Evolutionary conservation across 2,797 vertebrate genomes (phyloP), one percentile per base, ranked within the genome.

Genomic region (Tachyglossus aculeatus): DNA sequence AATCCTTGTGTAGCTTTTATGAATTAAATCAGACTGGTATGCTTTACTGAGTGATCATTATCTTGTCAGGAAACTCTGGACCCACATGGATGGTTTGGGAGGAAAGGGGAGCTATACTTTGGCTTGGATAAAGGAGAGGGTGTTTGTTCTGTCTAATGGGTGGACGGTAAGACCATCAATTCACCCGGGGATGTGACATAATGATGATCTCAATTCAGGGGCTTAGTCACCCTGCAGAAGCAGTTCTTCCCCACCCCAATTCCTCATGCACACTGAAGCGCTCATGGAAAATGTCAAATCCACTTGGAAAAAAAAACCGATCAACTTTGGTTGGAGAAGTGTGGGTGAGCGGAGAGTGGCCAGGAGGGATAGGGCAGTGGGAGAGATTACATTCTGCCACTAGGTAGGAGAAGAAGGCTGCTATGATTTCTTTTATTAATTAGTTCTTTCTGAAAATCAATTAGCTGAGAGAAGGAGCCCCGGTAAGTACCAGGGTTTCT

Each of bases 401-500:
- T 38, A 52, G 50, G 76, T 63, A 36, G 57, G 33, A 25, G 45
- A 24, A 54, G 44, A 59, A 60, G 78, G 57, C 47, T 34, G 29
- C 36, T 47, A 18, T 38, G 22, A 3, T 48, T 56, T 12, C 34
- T 34, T 58, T 45, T 22, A 45, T 64, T 56, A 77, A 47, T 76
- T 2, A 14, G 54, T 53, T 60, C 27, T 70, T 48, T 62, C 59
- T 53, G 55, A 27, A 57, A 77, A 77, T 77, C 77, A 83, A 55
- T 88, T 77, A 84, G n/a, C 61, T 68, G 45, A 82, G 36, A 67
- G 39, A 71, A 69, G 61, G 55, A 74, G 31, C 25, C 48, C 66
- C 50, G 55, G 84, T 6, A 63, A 59, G 39, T 56, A 39, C 65
- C 74, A 44, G 29, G 33, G 87, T 90, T 89, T 82, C 89, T 76